Conservation (phyloP, 1,140 invertebrate genomes). For the Zaprionus ghesquierei region DNA sequence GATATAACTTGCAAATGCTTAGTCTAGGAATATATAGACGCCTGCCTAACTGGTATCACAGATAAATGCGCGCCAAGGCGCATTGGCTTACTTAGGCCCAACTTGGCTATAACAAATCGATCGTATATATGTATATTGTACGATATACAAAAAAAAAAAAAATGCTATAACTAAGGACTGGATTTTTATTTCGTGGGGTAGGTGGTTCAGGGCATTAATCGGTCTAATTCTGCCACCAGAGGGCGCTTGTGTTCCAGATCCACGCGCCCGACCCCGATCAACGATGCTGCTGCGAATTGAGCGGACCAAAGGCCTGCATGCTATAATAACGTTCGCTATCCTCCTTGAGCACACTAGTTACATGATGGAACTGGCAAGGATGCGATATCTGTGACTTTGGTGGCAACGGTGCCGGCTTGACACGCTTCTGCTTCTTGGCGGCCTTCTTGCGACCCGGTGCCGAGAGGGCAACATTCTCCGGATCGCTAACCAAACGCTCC, state of each 20-base stretch:
- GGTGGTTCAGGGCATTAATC: neutral
- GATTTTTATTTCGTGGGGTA: neutral
- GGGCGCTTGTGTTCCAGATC: slow-evolving; percentile 78
- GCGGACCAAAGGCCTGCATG: slow-evolving; percentile 85
- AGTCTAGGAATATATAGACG: slow-evolving; percentile 56
- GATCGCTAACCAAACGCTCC: slow-evolving; percentile 88
- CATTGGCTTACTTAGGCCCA: slow-evolving; percentile 65
- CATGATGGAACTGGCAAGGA: slow-evolving; percentile 94
- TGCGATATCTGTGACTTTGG: slow-evolving; percentile 92
- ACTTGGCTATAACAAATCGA: slow-evolving; percentile 55
- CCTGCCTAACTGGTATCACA: slow-evolving; percentile 73
- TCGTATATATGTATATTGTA: slow-evolving; percentile 13
- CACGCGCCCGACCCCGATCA: slow-evolving; percentile 77
- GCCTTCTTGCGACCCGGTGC: slow-evolving; percentile 86
- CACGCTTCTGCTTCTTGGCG: slow-evolving; percentile 83
- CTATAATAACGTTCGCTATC: slow-evolving; percentile 88
- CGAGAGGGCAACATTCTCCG: slow-evolving; percentile 91
- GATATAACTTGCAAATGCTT: slow-evolving; percentile 40
- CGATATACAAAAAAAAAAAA: neutral
- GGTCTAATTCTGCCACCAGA: slow-evolving; percentile 69
- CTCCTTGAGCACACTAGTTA: slow-evolving; percentile 89
- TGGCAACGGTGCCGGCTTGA: slow-evolving; percentile 85
- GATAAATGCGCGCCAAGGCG: slow-evolving; percentile 70
- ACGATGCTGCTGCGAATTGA: slow-evolving; percentile 73
- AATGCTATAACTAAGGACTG: neutral